Conservation (phyloP, 2,888 invertebrate species). For the Crioceris asparagi region DNA sequence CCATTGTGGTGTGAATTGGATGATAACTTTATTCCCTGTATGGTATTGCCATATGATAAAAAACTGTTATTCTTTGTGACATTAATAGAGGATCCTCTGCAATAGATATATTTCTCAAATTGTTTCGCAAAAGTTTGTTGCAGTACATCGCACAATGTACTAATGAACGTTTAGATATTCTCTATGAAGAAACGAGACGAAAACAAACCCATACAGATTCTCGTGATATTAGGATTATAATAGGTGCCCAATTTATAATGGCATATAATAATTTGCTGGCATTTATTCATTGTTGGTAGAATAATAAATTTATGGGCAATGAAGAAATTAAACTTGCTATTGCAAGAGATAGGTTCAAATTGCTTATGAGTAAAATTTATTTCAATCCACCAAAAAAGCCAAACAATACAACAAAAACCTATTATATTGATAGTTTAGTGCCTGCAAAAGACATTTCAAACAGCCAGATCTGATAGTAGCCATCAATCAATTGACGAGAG, state of each 20-base stretch:
- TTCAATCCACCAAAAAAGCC: slow-evolving; percentile 4
- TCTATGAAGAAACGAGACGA: not conserved
- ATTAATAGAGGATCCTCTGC: too few species aligned
- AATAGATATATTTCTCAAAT: slow-evolving; percentile 3
- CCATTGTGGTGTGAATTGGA: too few species aligned
- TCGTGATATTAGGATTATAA: not conserved
- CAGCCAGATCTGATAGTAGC: not conserved
- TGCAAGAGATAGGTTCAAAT: slow-evolving; percentile 4
- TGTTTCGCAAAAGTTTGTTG: slow-evolving; percentile 5
- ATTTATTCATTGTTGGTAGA: slow-evolving; percentile 1
- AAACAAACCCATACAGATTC: not conserved
- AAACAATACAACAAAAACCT: slow-evolving; percentile 1
- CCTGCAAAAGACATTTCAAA: slow-evolving; percentile 4
- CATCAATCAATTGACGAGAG: slow-evolving; percentile 1
- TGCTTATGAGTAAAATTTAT: slow-evolving; percentile 6
- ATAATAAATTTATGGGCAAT: slow-evolving; percentile 4
- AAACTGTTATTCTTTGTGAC: too few species aligned
- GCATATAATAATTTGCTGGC: not conserved
- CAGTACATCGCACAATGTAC: slow-evolving; percentile 2
- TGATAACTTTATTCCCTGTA: too few species aligned
- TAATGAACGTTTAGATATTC: slow-evolving; percentile 2
- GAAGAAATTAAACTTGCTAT: slow-evolving; percentile 7
- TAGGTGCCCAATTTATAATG: too few species aligned
- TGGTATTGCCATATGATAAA: too few species aligned
- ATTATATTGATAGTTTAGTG: slow-evolving; percentile 7